These are phyloP conservation scores for Prionailurus bengalensis DNA, from an alignment of 2,113 vertebrate genomes.

Conservation along the genomic window DNA sequence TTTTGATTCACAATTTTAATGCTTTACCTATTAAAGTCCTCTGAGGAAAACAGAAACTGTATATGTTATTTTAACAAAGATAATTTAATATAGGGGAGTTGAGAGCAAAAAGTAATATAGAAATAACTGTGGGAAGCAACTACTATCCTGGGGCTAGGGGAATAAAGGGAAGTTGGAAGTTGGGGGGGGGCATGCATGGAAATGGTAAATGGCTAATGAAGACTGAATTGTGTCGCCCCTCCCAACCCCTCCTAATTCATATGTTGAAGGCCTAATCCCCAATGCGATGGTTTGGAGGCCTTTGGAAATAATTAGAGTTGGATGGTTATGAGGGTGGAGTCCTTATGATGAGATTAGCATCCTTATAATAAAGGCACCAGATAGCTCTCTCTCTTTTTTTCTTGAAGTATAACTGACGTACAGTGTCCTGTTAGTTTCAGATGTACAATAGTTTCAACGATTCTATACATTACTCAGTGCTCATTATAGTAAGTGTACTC, in stretches of 20 bases:
- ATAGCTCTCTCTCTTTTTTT: not conserved
- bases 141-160: not conserved
- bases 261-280: not conserved
- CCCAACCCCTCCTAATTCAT: too few relatives aligned
- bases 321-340: not conserved
- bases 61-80: not conserved
- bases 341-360: not conserved
- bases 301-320: not conserved
- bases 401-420: not conserved
- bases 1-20: constrained; percentile 19
- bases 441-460: not conserved
- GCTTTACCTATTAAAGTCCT: not conserved
- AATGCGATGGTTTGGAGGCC: not conserved
- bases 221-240: not conserved
- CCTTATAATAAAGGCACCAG: not conserved
- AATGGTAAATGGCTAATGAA: not conserved
- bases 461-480: not conserved
- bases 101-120: not conserved
- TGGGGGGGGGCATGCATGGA: too few relatives aligned
- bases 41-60: not conserved
- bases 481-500: not conserved
- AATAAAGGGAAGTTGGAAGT: not conserved
- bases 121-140: not conserved
- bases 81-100: not conserved
- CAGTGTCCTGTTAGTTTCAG: not conserved